These are phyloP conservation scores for Agrotis exclamationis DNA, from an alignment of 2,888 invertebrate genomes.

Conservation along the genomic window DNA sequence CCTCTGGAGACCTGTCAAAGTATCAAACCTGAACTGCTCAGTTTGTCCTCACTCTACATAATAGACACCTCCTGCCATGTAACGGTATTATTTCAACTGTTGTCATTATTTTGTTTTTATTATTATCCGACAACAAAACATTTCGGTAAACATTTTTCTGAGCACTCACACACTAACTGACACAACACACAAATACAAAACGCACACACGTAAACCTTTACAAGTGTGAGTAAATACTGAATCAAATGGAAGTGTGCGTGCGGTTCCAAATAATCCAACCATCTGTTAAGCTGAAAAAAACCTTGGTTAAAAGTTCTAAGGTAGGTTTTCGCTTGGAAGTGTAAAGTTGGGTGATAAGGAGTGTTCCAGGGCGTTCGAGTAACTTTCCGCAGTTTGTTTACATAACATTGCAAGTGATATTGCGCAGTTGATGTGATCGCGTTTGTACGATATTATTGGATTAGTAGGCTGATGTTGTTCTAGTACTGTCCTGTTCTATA, in stretches of 20 bases:
- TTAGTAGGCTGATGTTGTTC: constrained; percentile 93
- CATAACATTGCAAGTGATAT: constrained; percentile 54
- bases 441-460: constrained; percentile 87
- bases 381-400: constrained; percentile 72
- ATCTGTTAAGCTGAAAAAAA: constrained; percentile 25
- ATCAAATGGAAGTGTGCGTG: constrained; percentile 43
- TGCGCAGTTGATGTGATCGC: constrained; percentile 67
- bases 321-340: constrained; percentile 36
- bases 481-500: constrained; percentile 90
- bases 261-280: constrained; percentile 41
- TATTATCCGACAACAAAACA: constrained; percentile 4
- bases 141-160: constrained; percentile 9
- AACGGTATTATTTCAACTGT: too few species aligned
- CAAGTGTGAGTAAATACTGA: constrained; percentile 51
- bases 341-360: constrained; percentile 28
- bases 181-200: constrained; percentile 1
- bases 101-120: not conserved
- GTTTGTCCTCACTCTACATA: too few species aligned
- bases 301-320: accelerated
- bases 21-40: too few species aligned
- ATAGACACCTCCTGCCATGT: too few species aligned
- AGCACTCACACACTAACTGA: constrained; percentile 29
- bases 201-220: not conserved
- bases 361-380: constrained; percentile 63
- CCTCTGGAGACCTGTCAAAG: too few species aligned